Conservation (phyloP, 2,888 invertebrate species). For the Maniola hyperantus region DNA sequence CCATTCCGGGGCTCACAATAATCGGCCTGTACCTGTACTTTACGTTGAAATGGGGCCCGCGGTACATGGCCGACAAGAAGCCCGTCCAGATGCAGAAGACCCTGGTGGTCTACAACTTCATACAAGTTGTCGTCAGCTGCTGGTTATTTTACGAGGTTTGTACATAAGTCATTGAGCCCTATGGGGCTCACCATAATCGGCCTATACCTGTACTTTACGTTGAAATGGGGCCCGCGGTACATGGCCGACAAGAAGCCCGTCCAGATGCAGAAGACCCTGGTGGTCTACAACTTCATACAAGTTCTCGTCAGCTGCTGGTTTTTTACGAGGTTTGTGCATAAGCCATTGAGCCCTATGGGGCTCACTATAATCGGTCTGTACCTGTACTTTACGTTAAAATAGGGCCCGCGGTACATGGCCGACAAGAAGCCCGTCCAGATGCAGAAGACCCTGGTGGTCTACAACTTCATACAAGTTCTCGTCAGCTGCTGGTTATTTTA, state of each 20-base stretch:
- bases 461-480: constrained; percentile 94
- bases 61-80: constrained; percentile 92
- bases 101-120: constrained; percentile 92
- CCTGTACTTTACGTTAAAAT: constrained; percentile 87
- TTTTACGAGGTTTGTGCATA: constrained; percentile 86
- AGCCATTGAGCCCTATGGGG: constrained; percentile 81
- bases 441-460: constrained; percentile 89
- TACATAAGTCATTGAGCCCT: constrained; percentile 71
- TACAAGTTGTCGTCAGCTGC: constrained; percentile 92
- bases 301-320: constrained; percentile 91
- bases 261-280: constrained; percentile 88
- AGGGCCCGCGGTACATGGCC: constrained; percentile 94
- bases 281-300: constrained; percentile 94
- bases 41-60: constrained; percentile 90
- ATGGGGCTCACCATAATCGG: constrained; percentile 85
- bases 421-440: constrained; percentile 92
- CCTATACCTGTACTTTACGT: constrained; percentile 87
- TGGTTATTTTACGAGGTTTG: constrained; percentile 90
- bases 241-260: constrained; percentile 95
- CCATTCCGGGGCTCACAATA: constrained; percentile 86
- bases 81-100: constrained; percentile 91
- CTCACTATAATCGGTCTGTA: constrained; percentile 86
- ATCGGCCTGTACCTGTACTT: constrained; percentile 87
- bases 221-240: constrained; percentile 90
- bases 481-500: constrained; percentile 91